Base-by-base conservation (phyloP, 37 sponge, comb jelly and placozoan genomes). In the Chondrosia reniformis region DNA sequence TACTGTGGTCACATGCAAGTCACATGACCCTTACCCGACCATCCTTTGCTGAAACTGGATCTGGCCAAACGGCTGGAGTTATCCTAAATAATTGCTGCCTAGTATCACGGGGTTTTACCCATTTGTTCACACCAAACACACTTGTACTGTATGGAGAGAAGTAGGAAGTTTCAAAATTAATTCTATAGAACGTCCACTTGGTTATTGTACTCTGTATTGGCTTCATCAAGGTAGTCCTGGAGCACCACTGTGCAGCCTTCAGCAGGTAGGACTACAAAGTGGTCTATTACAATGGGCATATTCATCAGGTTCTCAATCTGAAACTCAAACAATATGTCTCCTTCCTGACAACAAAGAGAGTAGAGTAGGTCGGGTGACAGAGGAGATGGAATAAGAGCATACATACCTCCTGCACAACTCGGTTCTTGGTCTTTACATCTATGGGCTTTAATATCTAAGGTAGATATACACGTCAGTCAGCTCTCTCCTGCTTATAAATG, bases 401-500 rank as follows among this genome's bases (percentile, higher is more conserved):
- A 36, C 72, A 13, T 40, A 69, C 72, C 72, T 69, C 88, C 52
- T 86, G 77, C 15, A 67, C 31, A 32, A 57, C 81, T 46, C 44
- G 33, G 71, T 88, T 84, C 81, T 88, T 95, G 38, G 95, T 95
- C 77, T 91, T 88, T 63, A 95, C 93, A 66, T 95, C 95, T 33
- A 95, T 79, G 12, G 95, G 95, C 59, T 95, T 95, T 54, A 83
- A 25, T 1, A 95, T 93, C 88, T 91, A 73, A 4, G n/a, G 24
- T 22, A 45, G 32, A 24, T 25, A 45, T 3, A 45, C 55, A 45
- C 49, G 22, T 49, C 52, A 49, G 15, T 49, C 5, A 3, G 8
- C 22, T 28, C 32, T 44, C 55, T 30, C 7, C 31, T 12, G 31
- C 31, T 31, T 19, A 49, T 32, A 45, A 45, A 44, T 4, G 43